Conservation (phyloP, 2,113 vertebrate species). For the Dromaius novaehollandiae region DNA sequence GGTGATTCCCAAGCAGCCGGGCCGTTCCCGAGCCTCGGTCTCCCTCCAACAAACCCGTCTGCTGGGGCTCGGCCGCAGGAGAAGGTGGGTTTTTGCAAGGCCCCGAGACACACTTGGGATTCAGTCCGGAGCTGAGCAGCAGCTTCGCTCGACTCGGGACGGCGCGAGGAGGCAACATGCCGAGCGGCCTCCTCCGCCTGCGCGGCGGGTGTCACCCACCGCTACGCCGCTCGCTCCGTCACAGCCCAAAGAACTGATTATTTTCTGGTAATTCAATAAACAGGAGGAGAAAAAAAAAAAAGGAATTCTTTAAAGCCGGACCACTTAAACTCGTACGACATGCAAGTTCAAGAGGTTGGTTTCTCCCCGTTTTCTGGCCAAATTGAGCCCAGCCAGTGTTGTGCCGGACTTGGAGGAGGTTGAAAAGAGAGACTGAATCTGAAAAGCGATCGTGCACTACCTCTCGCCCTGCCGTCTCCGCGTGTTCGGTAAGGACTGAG, state of each 20-base stretch:
- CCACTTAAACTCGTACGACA: neutral
- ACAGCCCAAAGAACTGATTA: neutral
- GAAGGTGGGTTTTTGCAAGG: rapidly evolving
- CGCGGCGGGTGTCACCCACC: neutral
- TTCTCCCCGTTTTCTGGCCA: neutral
- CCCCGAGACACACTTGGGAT: neutral
- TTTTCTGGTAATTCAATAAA: neutral
- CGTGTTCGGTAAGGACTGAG: neutral
- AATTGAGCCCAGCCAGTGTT: neutral
- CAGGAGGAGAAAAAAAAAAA: rapidly evolving
- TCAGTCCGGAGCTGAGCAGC: neutral
- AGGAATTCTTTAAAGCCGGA: neutral
- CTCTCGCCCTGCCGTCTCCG: neutral
- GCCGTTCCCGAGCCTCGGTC: neutral
- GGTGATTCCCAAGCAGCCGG: neutral
- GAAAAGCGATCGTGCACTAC: neutral
- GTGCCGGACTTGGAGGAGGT: neutral
- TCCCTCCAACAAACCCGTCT: neutral
- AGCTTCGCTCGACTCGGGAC: neutral
- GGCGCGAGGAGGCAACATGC: neutral
- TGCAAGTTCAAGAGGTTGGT: neutral
- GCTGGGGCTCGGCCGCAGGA: neutral
- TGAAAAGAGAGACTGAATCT: neutral
- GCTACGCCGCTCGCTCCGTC: rapidly evolving
- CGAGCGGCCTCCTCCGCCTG: neutral